Conservation (phyloP, 2,888 invertebrate species). For the Danaus chrysippus region DNA sequence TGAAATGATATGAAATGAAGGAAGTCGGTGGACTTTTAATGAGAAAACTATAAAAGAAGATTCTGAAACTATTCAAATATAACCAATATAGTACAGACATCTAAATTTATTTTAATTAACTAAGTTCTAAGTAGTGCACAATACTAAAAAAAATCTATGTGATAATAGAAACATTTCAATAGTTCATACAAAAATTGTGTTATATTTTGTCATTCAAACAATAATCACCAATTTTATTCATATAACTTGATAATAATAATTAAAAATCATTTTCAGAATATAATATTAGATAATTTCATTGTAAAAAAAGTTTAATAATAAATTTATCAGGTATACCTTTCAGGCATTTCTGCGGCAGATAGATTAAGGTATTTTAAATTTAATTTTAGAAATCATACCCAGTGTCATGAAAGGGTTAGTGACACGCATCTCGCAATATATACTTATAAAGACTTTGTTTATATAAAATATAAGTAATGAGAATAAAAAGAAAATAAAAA, state of each 20-base stretch:
- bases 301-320: background rate
- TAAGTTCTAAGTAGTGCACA: background rate
- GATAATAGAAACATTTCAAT: background rate
- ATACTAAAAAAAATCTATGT: background rate
- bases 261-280: background rate
- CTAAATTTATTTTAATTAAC: background rate
- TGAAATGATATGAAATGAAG: too few relatives aligned
- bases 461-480: background rate
- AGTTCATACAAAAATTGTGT: background rate
- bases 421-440: slow-evolving; percentile 36
- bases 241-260: background rate
- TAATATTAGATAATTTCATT: too few relatives aligned
- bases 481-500: background rate
- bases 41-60: too few relatives aligned
- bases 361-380: background rate
- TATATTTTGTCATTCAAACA: background rate
- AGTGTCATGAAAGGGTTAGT: slow-evolving; percentile 47
- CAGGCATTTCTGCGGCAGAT: background rate
- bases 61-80: too few relatives aligned
- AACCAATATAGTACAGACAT: background rate
- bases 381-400: slow-evolving; percentile 36
- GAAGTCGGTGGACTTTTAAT: too few relatives aligned
- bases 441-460: slow-evolving; percentile 2
- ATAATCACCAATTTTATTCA: background rate
- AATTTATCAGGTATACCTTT: background rate